phyloP scores from a whole-genome alignment of 2,797 vertebrate genomes.

The Sebastes goodei region DNA sequence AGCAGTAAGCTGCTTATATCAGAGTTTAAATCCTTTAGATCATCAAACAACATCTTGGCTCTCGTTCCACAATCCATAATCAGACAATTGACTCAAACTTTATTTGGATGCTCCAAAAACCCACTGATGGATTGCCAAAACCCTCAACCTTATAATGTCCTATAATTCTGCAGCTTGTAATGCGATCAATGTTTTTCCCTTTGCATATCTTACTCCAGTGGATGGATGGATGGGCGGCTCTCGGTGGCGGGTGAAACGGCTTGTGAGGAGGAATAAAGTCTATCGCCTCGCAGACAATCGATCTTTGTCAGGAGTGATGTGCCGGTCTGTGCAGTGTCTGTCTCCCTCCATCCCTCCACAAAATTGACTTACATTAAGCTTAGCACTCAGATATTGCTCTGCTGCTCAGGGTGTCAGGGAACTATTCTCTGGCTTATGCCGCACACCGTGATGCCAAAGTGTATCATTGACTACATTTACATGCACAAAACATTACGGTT shows the following conservation, averaged over 20 bases:
- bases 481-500: not conserved
- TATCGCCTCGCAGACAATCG: constrained; percentile 36
- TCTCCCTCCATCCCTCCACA: constrained; percentile 5
- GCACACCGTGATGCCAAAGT: constrained; percentile 20
- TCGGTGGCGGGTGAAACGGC: constrained; percentile 12
- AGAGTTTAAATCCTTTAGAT: constrained; percentile 57
- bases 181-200: constrained; percentile 25
- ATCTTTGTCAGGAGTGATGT: constrained; percentile 58
- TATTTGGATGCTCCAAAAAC: constrained; percentile 24
- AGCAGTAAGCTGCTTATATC: constrained; percentile 62
- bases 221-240: constrained; percentile 21
- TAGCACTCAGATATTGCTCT: constrained; percentile 53
- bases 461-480: constrained; percentile 15
- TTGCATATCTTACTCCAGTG: constrained; percentile 26
- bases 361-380: constrained; percentile 42
- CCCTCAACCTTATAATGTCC: constrained; percentile 28
- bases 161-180: constrained; percentile 37
- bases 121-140: constrained; percentile 35
- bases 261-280: constrained; percentile 44
- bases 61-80: constrained; percentile 22
- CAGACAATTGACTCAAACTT: constrained; percentile 40
- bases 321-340: constrained; percentile 25
- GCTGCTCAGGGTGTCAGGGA: constrained; percentile 45
- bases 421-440: constrained; percentile 24
- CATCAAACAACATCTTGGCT: constrained; percentile 39